Evolutionary conservation across 2,797 vertebrate species (phyloP).

Genomic region (Psittacula echo): DNA sequence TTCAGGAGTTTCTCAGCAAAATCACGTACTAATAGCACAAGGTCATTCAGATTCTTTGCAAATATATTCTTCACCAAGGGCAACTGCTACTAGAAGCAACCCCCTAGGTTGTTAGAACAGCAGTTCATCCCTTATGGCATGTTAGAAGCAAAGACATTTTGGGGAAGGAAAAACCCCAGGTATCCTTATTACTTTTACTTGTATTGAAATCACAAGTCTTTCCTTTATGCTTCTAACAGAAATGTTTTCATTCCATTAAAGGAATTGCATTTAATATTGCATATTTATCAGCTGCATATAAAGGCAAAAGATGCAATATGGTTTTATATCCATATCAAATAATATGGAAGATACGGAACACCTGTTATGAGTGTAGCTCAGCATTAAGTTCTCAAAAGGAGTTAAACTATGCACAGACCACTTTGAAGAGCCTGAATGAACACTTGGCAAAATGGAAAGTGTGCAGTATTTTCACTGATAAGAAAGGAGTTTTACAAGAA

Average conservation of each 20-base stretch:
- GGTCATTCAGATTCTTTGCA: slow-evolving; percentile 11
- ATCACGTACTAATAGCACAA: not conserved
- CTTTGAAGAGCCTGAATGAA: not conserved
- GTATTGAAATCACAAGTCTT: not conserved
- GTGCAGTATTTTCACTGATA: not conserved
- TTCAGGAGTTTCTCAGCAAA: slow-evolving; percentile 10
- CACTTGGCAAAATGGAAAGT: not conserved
- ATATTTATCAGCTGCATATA: not conserved
- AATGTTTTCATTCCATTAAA: not conserved
- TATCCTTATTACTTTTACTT: not conserved
- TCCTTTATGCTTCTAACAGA: not conserved
- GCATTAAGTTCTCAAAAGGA: not conserved
- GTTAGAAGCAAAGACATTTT: not conserved
- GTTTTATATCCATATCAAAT: not conserved
- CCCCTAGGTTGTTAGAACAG: not conserved
- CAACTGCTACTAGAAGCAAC: not conserved
- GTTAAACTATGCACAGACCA: not conserved
- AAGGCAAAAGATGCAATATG: not conserved
- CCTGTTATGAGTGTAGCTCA: not conserved
- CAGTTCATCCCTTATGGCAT: not conserved
- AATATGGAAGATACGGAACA: not conserved
- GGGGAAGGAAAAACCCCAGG: not conserved
- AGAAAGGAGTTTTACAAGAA: not conserved
- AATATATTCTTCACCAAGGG: slow-evolving; percentile 33
- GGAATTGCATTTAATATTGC: not conserved